Conservation (phyloP, 2,113 vertebrate genomes). For the Paracanthobrama guichenoti region DNA sequence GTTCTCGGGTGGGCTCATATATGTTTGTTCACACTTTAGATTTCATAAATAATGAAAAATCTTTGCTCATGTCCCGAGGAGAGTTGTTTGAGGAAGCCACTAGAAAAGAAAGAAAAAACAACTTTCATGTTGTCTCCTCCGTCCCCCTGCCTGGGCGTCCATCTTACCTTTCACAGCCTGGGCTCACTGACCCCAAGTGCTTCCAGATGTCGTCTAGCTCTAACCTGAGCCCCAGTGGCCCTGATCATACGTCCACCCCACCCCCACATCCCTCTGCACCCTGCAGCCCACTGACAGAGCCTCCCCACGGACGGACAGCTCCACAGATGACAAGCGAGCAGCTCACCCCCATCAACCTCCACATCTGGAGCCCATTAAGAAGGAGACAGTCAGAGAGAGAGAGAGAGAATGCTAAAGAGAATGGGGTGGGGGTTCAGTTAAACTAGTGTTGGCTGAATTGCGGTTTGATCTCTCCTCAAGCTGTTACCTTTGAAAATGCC, state of each 20-base stretch:
- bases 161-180: slow-evolving; percentile 59
- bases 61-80: slow-evolving; percentile 1
- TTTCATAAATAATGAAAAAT: not conserved
- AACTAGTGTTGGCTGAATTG: slow-evolving; percentile 20
- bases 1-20: slow-evolving; percentile 2
- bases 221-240: slow-evolving; percentile 52
- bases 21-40: slow-evolving; percentile 24
- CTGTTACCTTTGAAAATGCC: slow-evolving; percentile 18
- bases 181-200: slow-evolving; percentile 61
- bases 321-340: slow-evolving; percentile 57
- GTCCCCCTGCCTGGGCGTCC: slow-evolving; percentile 35
- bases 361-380: slow-evolving; percentile 65
- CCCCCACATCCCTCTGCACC: slow-evolving; percentile 52
- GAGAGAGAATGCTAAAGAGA: slow-evolving; percentile 1
- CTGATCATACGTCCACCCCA: slow-evolving; percentile 28
- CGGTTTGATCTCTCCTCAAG: slow-evolving; percentile 34
- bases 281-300: slow-evolving; percentile 49
- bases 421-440: slow-evolving; percentile 4
- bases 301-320: slow-evolving; percentile 57
- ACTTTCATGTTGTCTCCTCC: slow-evolving; percentile 52
- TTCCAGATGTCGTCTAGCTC: slow-evolving; percentile 63
- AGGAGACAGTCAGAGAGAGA: slow-evolving; percentile 55
- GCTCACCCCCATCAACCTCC: slow-evolving; percentile 57
- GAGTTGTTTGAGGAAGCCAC: slow-evolving; percentile 13
- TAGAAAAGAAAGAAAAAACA: slow-evolving; percentile 32